A percentile compares a stretch with the other conserved stretches of the same genome.
Conservation (phyloP, 2,797 vertebrate species). For the Malacoraja senta region DNA sequence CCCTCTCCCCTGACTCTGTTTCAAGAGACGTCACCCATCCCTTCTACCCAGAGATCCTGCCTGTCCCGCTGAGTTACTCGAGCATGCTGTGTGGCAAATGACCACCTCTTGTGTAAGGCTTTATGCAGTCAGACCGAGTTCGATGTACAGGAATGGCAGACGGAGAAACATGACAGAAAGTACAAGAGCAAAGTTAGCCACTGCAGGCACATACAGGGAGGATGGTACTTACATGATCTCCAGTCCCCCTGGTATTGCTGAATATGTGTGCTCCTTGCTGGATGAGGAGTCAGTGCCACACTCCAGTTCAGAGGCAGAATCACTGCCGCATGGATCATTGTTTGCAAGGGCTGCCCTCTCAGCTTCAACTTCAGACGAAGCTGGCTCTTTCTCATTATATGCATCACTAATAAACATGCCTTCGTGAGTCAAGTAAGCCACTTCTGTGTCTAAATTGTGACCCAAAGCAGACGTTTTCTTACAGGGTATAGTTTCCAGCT, state of each 20-base stretch:
- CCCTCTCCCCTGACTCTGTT: too few species aligned
- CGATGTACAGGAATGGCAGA: not conserved
- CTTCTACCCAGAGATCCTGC: too few species aligned
- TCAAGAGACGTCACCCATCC: too few species aligned
- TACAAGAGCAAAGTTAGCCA: not conserved
- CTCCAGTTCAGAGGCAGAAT: slow-evolving; percentile 65
- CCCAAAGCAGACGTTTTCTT: slow-evolving; percentile 54
- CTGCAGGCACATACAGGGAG: not conserved
- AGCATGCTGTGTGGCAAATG: too few species aligned
- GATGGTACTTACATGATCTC: slow-evolving; percentile 66
- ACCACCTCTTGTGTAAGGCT: not conserved
- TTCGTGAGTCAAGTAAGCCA: slow-evolving; percentile 90
- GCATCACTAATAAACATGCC: slow-evolving; percentile 93
- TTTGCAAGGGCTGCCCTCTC: slow-evolving; percentile 57
- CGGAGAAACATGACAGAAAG: not conserved
- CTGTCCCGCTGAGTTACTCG: too few species aligned
- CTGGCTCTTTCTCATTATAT: slow-evolving; percentile 63
- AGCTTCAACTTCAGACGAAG: slow-evolving; percentile 44
- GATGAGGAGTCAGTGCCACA: slow-evolving; percentile 69
- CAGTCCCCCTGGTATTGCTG: slow-evolving; percentile 55
- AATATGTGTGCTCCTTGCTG: slow-evolving; percentile 68
- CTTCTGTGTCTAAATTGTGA: slow-evolving; percentile 65
- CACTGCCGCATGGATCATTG: slow-evolving; percentile 60
- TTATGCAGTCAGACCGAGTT: not conserved
- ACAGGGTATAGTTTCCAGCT: slow-evolving; percentile 53